These are phyloP conservation scores for Hoplias malabaricus DNA, from an alignment of 2,113 vertebrate species.

Conservation along the genomic window DNA sequence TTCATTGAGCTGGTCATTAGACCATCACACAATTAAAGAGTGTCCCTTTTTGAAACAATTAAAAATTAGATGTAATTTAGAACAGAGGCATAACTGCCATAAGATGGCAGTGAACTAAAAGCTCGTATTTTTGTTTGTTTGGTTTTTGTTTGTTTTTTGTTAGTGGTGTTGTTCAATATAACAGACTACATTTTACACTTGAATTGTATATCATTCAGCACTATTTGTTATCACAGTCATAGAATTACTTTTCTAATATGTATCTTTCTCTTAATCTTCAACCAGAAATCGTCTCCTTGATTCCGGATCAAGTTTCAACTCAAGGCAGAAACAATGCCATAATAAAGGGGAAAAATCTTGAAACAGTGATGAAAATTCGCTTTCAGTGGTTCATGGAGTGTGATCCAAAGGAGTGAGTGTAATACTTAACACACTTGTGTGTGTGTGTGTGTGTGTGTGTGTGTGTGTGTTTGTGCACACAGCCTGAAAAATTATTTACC, in stretches of 20 bases:
- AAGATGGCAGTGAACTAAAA: no score
- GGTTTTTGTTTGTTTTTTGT: no score
- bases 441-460: neutral
- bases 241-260: neutral
- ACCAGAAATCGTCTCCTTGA: slow-evolving; percentile 78
- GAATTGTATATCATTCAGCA: neutral
- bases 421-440: neutral
- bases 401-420: slow-evolving; percentile 56
- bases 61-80: no score
- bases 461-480: no score
- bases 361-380: slow-evolving; percentile 70
- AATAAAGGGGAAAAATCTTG: slow-evolving; percentile 82
- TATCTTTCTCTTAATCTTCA: slow-evolving; percentile 59
- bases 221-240: neutral
- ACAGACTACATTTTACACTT: no score
- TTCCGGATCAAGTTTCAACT: slow-evolving; percentile 77
- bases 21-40: no score
- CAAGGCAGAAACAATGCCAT: slow-evolving; percentile 80
- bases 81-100: no score
- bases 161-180: no score
- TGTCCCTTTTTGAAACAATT: no score
- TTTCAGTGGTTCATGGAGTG: slow-evolving; percentile 78
- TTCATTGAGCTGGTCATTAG: no score
- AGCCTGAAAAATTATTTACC: no score
- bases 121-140: no score